Evolutionary conservation across 2,888 invertebrate species (phyloP).

Genomic region (Athripsodes cinereus): DNA sequence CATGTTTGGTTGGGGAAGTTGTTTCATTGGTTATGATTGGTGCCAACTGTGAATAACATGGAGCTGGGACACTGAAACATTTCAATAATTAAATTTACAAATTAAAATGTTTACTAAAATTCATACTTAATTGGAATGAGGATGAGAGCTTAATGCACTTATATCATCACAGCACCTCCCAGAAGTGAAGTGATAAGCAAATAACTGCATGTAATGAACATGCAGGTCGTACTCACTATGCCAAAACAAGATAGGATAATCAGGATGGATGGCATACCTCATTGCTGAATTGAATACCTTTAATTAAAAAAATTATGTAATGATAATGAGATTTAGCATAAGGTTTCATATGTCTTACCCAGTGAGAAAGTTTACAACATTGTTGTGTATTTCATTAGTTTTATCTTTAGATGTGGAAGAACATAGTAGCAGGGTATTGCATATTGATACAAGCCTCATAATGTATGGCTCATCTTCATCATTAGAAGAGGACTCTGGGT

Average conservation of each 20-base stretch:
- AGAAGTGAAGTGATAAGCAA: no score
- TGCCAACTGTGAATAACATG: slow-evolving; percentile 65
- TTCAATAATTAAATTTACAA: not conserved
- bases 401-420: slow-evolving; percentile 53
- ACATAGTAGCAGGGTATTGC: slow-evolving; percentile 63
- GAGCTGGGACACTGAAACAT: slow-evolving; percentile 61
- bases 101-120: not conserved
- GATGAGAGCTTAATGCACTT: no score
- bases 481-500: slow-evolving; percentile 38
- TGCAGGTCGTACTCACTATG: no score
- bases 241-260: not conserved
- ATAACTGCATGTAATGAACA: no score
- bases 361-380: slow-evolving; percentile 79
- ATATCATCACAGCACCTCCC: no score
- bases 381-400: slow-evolving; percentile 63
- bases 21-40: slow-evolving; percentile 48
- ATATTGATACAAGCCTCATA: slow-evolving; percentile 62
- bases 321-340: not conserved
- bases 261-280: no score
- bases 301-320: not conserved
- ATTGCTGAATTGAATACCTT: not conserved
- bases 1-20: slow-evolving; percentile 41
- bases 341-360: slow-evolving; percentile 34
- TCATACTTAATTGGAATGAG: no score
- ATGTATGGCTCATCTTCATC: slow-evolving; percentile 68